Evolutionary conservation across 2,113 vertebrate species (phyloP), one percentile per base, ranked within the genome.

Genomic region (Bothrops jararaca): DNA sequence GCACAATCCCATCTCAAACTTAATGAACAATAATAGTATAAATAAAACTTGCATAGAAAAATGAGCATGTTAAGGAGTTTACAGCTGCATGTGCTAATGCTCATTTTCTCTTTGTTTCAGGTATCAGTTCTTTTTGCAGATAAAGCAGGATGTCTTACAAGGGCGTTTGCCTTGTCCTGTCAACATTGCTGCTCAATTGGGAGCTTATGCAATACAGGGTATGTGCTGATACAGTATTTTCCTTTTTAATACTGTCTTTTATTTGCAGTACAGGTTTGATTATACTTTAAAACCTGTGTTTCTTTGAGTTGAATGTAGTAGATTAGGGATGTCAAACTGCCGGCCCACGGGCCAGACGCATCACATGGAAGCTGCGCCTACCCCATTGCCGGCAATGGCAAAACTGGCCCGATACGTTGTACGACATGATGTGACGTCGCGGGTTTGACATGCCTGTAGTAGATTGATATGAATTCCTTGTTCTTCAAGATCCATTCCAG

Each of bases 101-200:
- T 86, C 48, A 94, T 95, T 95, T 50, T 93, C 20, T 92, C 90
- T 97, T 64, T 97, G 53, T 97, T 96, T 96, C 96, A 99, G 99
- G 95, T 98, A 98, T 94, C 98, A 99, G 96, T 98, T 99, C 96
- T 99, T 98, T 96, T 97, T 99, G 92, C 99, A 99, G 94, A 97
- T 99, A 90, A 98, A 99, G 95, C 99, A 99, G 96, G 99, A 99
- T 86, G 96, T 99, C 89, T 96, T 98, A 45, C 98, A 98, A 96
- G 98, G 99, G 53, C 98, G 98, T 3, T 96, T 99, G 90, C 98
- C 98, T 3, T 98, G 98, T 92, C 97, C 98, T 1, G 0, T 93
- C 91, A 97, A 97, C 87, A 96, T 95, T 58, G 98, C 97, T 26
- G 97, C 98, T 80, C 98, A 98, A 64, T 97, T 99, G 91, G 98